phyloP scores from a whole-genome alignment of 2,888 invertebrate genomes.

The Pyralis farinalis region DNA sequence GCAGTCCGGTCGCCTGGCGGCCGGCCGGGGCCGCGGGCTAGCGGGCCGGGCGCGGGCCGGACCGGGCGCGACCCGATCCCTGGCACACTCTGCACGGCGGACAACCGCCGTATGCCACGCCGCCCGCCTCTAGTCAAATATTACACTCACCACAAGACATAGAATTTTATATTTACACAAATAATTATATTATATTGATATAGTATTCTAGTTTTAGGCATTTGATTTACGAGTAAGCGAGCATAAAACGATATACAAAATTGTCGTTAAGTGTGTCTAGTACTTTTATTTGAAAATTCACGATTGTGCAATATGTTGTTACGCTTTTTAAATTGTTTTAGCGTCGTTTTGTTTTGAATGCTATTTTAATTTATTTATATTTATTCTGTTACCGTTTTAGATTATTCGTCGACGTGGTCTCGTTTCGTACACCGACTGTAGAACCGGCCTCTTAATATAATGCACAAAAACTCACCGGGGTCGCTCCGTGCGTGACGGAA shows the following conservation, averaged over 20 bases:
- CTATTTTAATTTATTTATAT: conserved; percentile 38
- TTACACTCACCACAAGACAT: conserved; percentile 75
- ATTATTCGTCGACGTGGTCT: conserved; percentile 52
- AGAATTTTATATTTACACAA: conserved; percentile 82
- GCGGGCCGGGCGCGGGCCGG: background rate
- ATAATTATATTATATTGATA: conserved; percentile 80
- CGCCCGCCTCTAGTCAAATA: conserved; percentile 79
- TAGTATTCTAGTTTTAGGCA: conserved; percentile 80
- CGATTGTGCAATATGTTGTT: conserved; percentile 74
- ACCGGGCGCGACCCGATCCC: conserved; percentile 22
- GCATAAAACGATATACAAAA: conserved; percentile 40
- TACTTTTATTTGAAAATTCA: conserved; percentile 57
- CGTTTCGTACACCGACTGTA: conserved; percentile 39
- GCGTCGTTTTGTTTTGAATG: conserved; percentile 46
- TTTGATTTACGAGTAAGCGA: conserved; percentile 71
- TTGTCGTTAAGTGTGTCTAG: conserved; percentile 53
- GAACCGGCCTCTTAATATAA: conserved; percentile 33
- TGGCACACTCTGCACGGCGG: conserved; percentile 24
- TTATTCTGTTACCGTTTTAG: conserved; percentile 46
- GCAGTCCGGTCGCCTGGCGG: background rate
- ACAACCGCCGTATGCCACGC: conserved; percentile 38
- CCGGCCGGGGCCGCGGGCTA: background rate
- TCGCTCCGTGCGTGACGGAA: conserved; percentile 19
- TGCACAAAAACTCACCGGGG: conserved; percentile 19
- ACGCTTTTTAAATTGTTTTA: conserved; percentile 68